A percentile compares a stretch with the other conserved stretches of the same genome.
These are phyloP conservation scores for Epizoanthus rinbou DNA, from an alignment of 92 coral and sea anemone species.

Conservation along the genomic window DNA sequence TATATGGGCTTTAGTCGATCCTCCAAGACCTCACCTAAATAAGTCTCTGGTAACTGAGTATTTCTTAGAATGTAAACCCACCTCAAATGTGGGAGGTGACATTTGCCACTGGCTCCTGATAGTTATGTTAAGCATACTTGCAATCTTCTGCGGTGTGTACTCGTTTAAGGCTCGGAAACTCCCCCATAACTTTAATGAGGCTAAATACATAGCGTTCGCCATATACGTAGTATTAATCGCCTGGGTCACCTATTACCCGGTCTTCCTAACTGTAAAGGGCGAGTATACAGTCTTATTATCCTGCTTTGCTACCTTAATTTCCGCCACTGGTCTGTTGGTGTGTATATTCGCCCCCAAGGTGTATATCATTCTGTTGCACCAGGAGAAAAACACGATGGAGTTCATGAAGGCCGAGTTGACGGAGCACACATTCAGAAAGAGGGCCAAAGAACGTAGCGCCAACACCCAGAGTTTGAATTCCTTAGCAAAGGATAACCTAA, in stretches of 20 bases:
- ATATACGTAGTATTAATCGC: conserved; percentile 70
- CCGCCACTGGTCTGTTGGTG: conserved; percentile 74
- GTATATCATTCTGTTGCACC: conserved; percentile 69
- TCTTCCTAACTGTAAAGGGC: conserved; percentile 66
- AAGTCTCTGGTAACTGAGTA: conserved; percentile 57
- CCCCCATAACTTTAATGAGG: conserved; percentile 88
- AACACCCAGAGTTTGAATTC: conserved; percentile 4
- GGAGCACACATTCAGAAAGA: conserved; percentile 66
- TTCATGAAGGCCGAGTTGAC: conserved; percentile 78
- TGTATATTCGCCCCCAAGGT: conserved; percentile 84
- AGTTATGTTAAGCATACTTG: conserved; percentile 55
- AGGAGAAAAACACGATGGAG: conserved; percentile 74
- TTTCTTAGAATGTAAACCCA: conserved; percentile 53
- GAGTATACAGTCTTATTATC: conserved; percentile 67
- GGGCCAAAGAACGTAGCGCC: conserved; percentile 33
- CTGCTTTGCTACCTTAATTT: conserved; percentile 67
- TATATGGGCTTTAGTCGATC: conserved; percentile 64
- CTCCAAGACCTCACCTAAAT: conserved; percentile 63
- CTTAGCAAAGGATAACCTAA: background rate
- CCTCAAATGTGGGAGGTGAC: conserved; percentile 49
- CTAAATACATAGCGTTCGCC: conserved; percentile 81
- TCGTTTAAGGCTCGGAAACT: conserved; percentile 80
- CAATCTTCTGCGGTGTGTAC: conserved; percentile 66
- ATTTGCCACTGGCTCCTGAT: conserved; percentile 69
- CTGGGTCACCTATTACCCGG: conserved; percentile 84